Evolutionary conservation across 2,113 vertebrate genomes (phyloP).

Genomic region (Onychostruthus taczanowskii): DNA sequence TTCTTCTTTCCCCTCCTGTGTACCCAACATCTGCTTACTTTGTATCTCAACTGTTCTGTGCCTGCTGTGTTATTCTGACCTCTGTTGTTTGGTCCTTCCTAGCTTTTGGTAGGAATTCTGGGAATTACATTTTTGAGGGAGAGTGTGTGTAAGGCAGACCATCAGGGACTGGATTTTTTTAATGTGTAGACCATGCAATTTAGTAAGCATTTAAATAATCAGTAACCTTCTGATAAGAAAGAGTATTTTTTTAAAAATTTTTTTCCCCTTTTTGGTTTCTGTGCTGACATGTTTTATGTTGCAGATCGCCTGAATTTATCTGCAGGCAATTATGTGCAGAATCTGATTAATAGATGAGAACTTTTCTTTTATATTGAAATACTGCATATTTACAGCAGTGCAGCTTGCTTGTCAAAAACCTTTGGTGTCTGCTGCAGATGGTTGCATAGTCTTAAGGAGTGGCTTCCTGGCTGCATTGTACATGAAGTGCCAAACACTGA

Average conservation of each 20-base stretch:
- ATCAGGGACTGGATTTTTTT: background rate
- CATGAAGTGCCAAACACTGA: conserved; percentile 28
- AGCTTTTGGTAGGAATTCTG: background rate
- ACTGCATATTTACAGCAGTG: background rate
- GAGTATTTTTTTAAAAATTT: background rate
- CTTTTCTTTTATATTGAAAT: background rate
- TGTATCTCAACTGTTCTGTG: background rate
- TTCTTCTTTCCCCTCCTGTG: background rate
- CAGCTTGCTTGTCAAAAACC: conserved; percentile 27
- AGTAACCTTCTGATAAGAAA: background rate
- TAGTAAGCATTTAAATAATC: background rate
- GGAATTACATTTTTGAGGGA: background rate
- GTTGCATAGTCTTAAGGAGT: conserved; percentile 50
- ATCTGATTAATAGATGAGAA: background rate
- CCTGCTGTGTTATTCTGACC: background rate
- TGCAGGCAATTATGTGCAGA: background rate
- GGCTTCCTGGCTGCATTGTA: conserved; percentile 56
- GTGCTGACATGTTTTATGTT: background rate
- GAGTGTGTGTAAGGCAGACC: background rate
- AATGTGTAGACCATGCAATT: background rate
- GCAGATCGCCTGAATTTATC: background rate
- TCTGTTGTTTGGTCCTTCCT: background rate
- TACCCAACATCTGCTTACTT: background rate
- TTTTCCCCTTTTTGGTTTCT: background rate
- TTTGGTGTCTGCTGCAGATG: conserved; percentile 48